phyloP scores from a whole-genome alignment of 2,797 vertebrate species.

The Sylvilagus floridanus region DNA sequence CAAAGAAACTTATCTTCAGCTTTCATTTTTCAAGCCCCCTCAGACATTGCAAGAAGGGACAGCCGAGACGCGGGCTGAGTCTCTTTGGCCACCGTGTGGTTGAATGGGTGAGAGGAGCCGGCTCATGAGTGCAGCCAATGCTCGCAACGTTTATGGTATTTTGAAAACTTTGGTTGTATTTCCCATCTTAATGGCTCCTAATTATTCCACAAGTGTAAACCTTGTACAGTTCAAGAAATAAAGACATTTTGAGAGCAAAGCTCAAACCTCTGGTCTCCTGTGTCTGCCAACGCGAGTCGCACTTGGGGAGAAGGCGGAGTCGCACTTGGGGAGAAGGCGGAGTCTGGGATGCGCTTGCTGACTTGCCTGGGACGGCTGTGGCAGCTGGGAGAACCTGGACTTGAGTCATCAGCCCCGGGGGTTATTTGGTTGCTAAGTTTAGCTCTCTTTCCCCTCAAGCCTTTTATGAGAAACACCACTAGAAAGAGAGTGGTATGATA shows the following conservation, averaged over 20 bases:
- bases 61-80: rapidly evolving
- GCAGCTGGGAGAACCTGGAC: rapidly evolving
- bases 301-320: neutral
- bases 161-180: neutral
- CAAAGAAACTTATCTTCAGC: too few relatives aligned
- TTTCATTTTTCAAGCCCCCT: too few relatives aligned
- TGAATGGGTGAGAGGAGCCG: neutral
- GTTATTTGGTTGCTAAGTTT: neutral
- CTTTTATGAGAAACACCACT: constrained; percentile 48
- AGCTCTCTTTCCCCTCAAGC: neutral
- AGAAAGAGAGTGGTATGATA: neutral
- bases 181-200: neutral
- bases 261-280: neutral
- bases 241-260: neutral
- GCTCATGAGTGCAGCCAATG: neutral
- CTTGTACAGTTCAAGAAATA: neutral
- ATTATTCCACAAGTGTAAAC: neutral
- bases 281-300: neutral
- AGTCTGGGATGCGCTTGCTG: neutral
- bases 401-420: neutral
- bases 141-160: neutral
- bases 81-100: rapidly evolving
- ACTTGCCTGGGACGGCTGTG: neutral
- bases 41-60: rapidly evolving
- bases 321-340: neutral